A percentile compares a stretch with the other conserved stretches of the same genome.
These are phyloP conservation scores for Aricia agestis DNA, from an alignment of 1,140 invertebrate species.

Conservation along the genomic window DNA sequence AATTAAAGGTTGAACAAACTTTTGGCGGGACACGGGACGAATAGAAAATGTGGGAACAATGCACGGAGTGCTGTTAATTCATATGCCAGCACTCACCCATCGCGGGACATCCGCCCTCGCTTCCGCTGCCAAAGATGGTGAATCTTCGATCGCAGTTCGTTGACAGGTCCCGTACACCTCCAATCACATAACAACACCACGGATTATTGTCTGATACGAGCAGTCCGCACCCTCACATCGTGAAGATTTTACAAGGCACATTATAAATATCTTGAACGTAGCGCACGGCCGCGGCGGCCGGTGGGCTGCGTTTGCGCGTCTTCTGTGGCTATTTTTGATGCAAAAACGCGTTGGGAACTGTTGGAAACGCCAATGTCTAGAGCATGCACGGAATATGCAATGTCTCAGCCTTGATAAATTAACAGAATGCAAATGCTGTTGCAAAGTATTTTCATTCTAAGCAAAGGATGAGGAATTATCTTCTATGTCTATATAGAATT, in stretches of 20 bases:
- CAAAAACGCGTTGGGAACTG: slow-evolving; percentile 62
- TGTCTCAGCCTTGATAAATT: slow-evolving; percentile 64
- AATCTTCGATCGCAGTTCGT: slow-evolving; percentile 66
- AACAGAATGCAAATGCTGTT: slow-evolving; percentile 35
- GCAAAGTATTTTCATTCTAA: not conserved
- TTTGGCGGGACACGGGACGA: slow-evolving; percentile 65
- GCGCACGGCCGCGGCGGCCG: slow-evolving; percentile 56
- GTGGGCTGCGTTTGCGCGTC: slow-evolving; percentile 61
- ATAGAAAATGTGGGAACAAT: slow-evolving; percentile 71
- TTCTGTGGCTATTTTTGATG: slow-evolving; percentile 74
- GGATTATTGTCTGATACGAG: slow-evolving; percentile 28
- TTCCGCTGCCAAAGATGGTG: slow-evolving; percentile 74
- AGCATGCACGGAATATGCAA: slow-evolving; percentile 75
- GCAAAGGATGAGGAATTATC: not conserved
- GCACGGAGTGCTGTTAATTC: slow-evolving; percentile 65
- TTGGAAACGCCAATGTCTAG: slow-evolving; percentile 70
- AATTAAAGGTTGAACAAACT: slow-evolving; percentile 73
- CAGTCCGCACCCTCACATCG: slow-evolving; percentile 21
- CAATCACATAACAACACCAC: slow-evolving; percentile 49
- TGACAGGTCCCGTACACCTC: slow-evolving; percentile 52
- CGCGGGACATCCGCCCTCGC: slow-evolving; percentile 69
- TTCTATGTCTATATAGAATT: too few relatives aligned
- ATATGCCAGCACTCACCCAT: slow-evolving; percentile 71
- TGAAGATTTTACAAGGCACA: slow-evolving; percentile 15
- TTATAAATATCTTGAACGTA: slow-evolving; percentile 38